Evolutionary conservation across 2,888 invertebrate genomes (phyloP).

Genomic region (Seira musarum): DNA sequence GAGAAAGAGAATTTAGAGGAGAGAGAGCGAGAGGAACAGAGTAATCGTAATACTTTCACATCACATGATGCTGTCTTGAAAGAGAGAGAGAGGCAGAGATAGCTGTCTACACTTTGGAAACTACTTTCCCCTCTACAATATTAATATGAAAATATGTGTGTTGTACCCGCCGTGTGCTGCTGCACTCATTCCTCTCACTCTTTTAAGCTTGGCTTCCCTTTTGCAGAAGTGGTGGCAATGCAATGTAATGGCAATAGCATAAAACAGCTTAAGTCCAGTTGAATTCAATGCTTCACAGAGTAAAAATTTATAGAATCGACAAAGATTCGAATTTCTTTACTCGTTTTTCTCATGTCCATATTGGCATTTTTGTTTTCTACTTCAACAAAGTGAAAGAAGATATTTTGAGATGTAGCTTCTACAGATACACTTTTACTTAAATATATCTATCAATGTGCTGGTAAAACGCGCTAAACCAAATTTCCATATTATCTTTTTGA

Average conservation of each 20-base stretch:
- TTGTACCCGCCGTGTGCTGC: not conserved
- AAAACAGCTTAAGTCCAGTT: slow-evolving; percentile 5
- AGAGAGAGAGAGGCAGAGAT: slow-evolving; percentile 15
- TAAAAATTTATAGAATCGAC: not conserved
- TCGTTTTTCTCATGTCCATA: not conserved
- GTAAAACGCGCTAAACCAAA: not conserved
- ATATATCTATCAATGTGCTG: too few relatives aligned
- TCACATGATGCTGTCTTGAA: slow-evolving; percentile 52
- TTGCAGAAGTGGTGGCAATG: too few relatives aligned
- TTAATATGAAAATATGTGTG: slow-evolving; percentile 27
- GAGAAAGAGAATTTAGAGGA: not conserved
- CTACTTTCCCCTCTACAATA: slow-evolving; percentile 42
- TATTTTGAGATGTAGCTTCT: too few relatives aligned
- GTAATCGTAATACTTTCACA: slow-evolving; percentile 52
- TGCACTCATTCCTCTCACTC: not conserved
- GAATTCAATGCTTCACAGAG: not conserved
- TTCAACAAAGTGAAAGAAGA: too few relatives aligned
- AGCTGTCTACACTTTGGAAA: slow-evolving; percentile 57
- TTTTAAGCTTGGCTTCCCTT: not conserved
- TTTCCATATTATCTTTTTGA: slow-evolving; percentile 4
- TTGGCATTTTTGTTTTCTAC: not conserved
- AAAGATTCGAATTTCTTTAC: slow-evolving; percentile 10
- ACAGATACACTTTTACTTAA: too few relatives aligned
- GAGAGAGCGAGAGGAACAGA: slow-evolving; percentile 15
- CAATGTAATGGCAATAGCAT: not conserved